Evolutionary conservation across 2,888 invertebrate genomes (phyloP).

Genomic region (Conops quadrifasciatus): DNA sequence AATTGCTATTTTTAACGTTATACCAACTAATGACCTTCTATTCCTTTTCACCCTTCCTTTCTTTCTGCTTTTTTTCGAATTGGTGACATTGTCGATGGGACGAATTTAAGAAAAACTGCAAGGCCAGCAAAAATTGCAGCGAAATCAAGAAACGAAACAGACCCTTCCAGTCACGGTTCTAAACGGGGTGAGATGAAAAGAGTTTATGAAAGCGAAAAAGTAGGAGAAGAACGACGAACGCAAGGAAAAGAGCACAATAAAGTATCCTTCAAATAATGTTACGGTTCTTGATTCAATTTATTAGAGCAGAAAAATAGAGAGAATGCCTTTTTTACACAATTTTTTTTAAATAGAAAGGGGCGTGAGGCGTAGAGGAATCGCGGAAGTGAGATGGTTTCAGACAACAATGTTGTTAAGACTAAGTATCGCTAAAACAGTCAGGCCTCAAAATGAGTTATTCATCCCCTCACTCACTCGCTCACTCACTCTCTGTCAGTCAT

Average conservation of each 20-base stretch:
- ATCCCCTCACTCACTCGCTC: too few species aligned
- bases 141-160: slow-evolving; percentile 22
- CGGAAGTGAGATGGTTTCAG: too few species aligned
- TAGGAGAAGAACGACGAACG: slow-evolving; percentile 6
- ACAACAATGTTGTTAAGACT: neutral
- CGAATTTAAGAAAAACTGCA: neutral
- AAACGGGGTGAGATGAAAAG: neutral
- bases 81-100: neutral
- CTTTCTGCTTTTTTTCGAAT: neutral
- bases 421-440: neutral
- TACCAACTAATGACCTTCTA: neutral
- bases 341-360: slow-evolving; percentile 41
- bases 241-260: slow-evolving; percentile 45
- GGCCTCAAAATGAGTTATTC: neutral
- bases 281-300: slow-evolving; percentile 62
- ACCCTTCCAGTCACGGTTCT: neutral
- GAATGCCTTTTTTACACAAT: slow-evolving; percentile 39
- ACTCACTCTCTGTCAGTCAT: neutral
- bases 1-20: neutral
- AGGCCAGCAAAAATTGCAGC: slow-evolving; percentile 4
- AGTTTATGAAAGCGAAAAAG: neutral
- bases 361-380: too few species aligned
- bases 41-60: neutral
- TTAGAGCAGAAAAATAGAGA: slow-evolving; percentile 57
- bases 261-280: slow-evolving; percentile 59